Percentiles rank a stretch among this genome's conserved stretches.
phyloP scores from a whole-genome alignment of 2,797 vertebrate species.

The Gadopsis marmoratus region DNA sequence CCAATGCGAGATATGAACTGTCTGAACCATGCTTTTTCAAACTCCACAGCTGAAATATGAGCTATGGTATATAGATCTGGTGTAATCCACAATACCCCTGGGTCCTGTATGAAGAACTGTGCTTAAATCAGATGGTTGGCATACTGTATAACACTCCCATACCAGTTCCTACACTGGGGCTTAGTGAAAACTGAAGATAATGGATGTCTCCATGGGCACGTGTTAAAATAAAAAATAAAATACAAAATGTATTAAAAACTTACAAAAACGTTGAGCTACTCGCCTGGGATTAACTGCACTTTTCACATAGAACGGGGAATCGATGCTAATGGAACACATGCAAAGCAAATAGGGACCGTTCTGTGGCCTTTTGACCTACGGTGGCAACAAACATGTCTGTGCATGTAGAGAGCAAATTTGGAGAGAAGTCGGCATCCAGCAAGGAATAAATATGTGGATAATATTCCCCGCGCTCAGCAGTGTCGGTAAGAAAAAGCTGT shows the following conservation, averaged over 20 bases:
- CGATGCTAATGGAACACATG: slow-evolving; percentile 76
- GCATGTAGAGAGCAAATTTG: slow-evolving; percentile 60
- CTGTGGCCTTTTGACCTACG: slow-evolving; percentile 70
- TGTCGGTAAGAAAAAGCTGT: slow-evolving; percentile 61
- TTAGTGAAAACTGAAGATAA: slow-evolving; percentile 72
- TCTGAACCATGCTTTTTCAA: slow-evolving; percentile 58
- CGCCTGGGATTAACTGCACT: slow-evolving; percentile 64
- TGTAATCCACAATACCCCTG: slow-evolving; percentile 47
- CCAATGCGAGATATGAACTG: slow-evolving; percentile 34
- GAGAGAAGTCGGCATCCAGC: slow-evolving; percentile 47
- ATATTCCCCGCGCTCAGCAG: slow-evolving; percentile 75
- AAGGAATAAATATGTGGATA: slow-evolving; percentile 71
- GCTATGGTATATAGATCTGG: slow-evolving; percentile 23
- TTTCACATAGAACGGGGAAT: slow-evolving; percentile 68
- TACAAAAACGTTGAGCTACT: slow-evolving; percentile 26
- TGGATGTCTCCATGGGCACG: slow-evolving; percentile 68
- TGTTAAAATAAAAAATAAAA: slow-evolving; percentile 79
- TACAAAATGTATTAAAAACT: too few relatives aligned
- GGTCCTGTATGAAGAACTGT: slow-evolving; percentile 45
- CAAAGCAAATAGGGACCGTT: slow-evolving; percentile 60
- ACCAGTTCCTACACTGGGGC: slow-evolving; percentile 41
- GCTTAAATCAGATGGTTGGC: slow-evolving; percentile 59
- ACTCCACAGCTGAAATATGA: slow-evolving; percentile 33
- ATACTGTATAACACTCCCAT: slow-evolving; percentile 41
- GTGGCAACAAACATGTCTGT: slow-evolving; percentile 57